A percentile compares a stretch with the other conserved stretches of the same genome.
Conservation (phyloP, 2,888 invertebrate species). For the Habroteleia sp. region DNA sequence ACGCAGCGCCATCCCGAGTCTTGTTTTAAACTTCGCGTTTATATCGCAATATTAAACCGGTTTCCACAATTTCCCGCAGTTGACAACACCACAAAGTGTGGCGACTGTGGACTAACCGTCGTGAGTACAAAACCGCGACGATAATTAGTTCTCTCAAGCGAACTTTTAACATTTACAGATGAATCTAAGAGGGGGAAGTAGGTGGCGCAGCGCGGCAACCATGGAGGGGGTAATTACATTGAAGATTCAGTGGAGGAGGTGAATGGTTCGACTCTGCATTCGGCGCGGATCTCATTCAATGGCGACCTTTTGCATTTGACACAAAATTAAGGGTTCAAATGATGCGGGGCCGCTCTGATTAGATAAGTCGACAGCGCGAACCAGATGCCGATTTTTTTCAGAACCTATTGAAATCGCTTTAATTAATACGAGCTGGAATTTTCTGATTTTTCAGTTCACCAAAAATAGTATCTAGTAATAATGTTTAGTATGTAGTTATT, state of each 20-base stretch:
- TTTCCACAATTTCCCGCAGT: slow-evolving; percentile 1
- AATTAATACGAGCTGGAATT: too few relatives aligned
- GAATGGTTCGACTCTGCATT: slow-evolving; percentile 47
- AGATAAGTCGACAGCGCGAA: too few relatives aligned
- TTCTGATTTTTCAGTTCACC: too few relatives aligned
- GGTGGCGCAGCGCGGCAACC: background rate
- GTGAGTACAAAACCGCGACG: slow-evolving; percentile 5
- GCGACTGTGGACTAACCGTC: slow-evolving; percentile 1
- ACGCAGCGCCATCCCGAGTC: too few relatives aligned
- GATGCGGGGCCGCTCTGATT: slow-evolving; percentile 49
- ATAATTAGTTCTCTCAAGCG: slow-evolving; percentile 43
- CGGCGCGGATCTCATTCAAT: slow-evolving; percentile 51
- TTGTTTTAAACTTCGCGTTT: too few relatives aligned
- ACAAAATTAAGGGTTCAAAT: slow-evolving; percentile 58
- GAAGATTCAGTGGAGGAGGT: slow-evolving; percentile 48
- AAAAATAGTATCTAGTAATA: too few relatives aligned
- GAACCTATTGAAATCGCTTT: too few relatives aligned
- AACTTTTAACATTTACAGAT: slow-evolving; percentile 43
- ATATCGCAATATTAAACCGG: background rate
- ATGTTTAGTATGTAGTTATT: too few relatives aligned
- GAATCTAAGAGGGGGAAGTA: slow-evolving; percentile 12
- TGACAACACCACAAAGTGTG: background rate
- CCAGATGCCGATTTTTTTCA: too few relatives aligned
- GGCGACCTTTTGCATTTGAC: slow-evolving; percentile 56
- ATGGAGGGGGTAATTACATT: too few relatives aligned